Evolutionary conservation across 2,888 invertebrate genomes (phyloP).

Genomic region (Tachystola acroxantha): DNA sequence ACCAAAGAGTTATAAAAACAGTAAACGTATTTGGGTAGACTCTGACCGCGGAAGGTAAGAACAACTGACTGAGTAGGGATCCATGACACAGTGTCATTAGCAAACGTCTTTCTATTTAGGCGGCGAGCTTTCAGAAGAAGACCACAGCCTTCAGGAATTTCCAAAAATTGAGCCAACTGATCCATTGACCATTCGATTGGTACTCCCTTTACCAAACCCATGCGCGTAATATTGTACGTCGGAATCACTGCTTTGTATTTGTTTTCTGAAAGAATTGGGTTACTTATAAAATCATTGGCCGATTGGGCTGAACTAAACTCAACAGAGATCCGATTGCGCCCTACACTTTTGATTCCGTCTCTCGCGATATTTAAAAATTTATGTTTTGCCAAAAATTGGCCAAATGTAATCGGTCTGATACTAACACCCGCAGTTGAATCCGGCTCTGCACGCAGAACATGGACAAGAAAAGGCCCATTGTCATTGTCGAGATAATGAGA

Average conservation of each 20-base stretch:
- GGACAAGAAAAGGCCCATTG: slow-evolving; percentile 8
- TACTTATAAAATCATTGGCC: slow-evolving; percentile 11
- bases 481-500: not conserved
- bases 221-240: slow-evolving; percentile 4
- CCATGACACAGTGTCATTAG: slow-evolving; percentile 2
- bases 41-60: slow-evolving; percentile 10
- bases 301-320: slow-evolving; percentile 6
- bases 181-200: slow-evolving; percentile 7
- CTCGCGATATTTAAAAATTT: slow-evolving; percentile 8
- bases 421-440: slow-evolving; percentile 7
- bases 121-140: slow-evolving; percentile 11
- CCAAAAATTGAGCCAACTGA: slow-evolving; percentile 5
- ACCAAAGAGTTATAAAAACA: slow-evolving; percentile 6
- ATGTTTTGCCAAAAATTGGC: slow-evolving; percentile 6
- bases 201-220: slow-evolving; percentile 4
- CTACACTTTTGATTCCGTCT: slow-evolving; percentile 11
- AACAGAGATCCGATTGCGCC: slow-evolving; percentile 10
- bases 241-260: slow-evolving; percentile 6
- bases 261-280: not conserved
- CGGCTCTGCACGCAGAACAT: slow-evolving; percentile 3
- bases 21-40: slow-evolving; percentile 4
- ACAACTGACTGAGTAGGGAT: slow-evolving; percentile 10
- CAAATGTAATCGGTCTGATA: slow-evolving; percentile 8
- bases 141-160: slow-evolving; percentile 5
- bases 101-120: slow-evolving; percentile 6